Evolutionary conservation across 2,113 vertebrate genomes (phyloP), one percentile per base, ranked within the genome.

Genomic region (Passer montanus): DNA sequence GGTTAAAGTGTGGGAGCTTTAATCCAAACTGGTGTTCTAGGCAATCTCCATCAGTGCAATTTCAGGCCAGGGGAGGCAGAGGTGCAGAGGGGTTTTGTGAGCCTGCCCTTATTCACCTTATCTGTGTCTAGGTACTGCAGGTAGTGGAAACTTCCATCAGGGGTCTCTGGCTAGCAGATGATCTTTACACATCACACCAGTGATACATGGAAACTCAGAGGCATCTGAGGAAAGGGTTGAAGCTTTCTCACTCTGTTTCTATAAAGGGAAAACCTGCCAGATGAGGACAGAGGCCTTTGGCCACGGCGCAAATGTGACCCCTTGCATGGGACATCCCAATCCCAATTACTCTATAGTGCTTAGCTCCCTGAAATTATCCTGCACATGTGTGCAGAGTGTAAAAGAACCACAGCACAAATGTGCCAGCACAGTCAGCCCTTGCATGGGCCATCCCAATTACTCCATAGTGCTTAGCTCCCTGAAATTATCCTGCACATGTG

Each of bases 111-210:
- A 21, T 15, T 87, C 47, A 44, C 76, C n/a, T 3, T 11, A 8
- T 83, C 75, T 41, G 53, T 0, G 0, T 6, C 67, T 53, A 82
- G 95, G 87, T 93, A 70, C 21, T 95, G 94, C 93, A 95, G 92
- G 90, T 64, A 70, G 89, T 46, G 58, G 69, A 53, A 92, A 73
- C 85, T 81, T 95, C 95, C 96, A 95, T 97, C 95, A 95, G 94
- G 89, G 87, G 92, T 95, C 93, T 96, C 89, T 96, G 95, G 90
- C 68, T 93, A 87, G 73, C 93, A 96, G 88, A 69, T 53, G 37
- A 93, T 95, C 88, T 86, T 60, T 70, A 16, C 30, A 81, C 47
- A 55, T 14, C 24, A 2, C 2, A 2, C n/a, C 39, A 58, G 70
- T 0, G 0, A 64, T 59, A 78, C 59, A 11, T 3, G 37, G 44